Evolutionary conservation across 2,113 vertebrate genomes (phyloP), one percentile per base, ranked within the genome.

Genomic region (Microtus montanus): DNA sequence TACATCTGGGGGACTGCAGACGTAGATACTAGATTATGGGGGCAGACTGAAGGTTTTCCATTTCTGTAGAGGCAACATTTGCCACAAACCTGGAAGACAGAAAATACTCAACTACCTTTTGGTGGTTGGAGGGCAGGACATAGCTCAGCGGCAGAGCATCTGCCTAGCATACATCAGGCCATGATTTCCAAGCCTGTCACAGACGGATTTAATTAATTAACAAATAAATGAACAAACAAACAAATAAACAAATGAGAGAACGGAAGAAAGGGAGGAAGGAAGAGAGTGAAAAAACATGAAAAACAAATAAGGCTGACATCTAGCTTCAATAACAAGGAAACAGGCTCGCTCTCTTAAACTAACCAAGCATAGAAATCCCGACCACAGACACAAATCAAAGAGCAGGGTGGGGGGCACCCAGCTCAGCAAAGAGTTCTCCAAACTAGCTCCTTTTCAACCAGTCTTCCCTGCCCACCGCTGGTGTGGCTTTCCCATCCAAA

Each of bases 301-400:
- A 74, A 26, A 44, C 41, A 87, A 73, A 54, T 47, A 44, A 84
- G 52, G 28, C 44, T n/a, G 20, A 61, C 19, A 24, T 78, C 52
- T 47, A 20, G 79, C 71, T 70, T 95, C 87, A 82, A 26, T 85
- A 89, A 64, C 64, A 75, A 47, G 41, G 52, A 73, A 90, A 70
- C 49, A 61, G 63, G 58, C 12, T 84, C 66, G 22, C 74, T 78
- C 73, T 91, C 54, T 71, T 52, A 71, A 93, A 89, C 26, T 52
- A 79, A 85, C 41, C 87, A 91, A 92, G 63, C 44, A 66, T 38
- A 70, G 79, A 90, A 92, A 90, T 78, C 89, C 79, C 87, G 52
- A 70, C 3, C 20, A 86, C 58, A 47, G 88, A 88, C 41, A 89
- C 90, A 93, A 94, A 96, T 90, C 93, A 96, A 95, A 96, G 90